These are phyloP conservation scores for Erpetoichthys calabaricus DNA, from an alignment of 2,797 vertebrate genomes.

Conservation along the genomic window DNA sequence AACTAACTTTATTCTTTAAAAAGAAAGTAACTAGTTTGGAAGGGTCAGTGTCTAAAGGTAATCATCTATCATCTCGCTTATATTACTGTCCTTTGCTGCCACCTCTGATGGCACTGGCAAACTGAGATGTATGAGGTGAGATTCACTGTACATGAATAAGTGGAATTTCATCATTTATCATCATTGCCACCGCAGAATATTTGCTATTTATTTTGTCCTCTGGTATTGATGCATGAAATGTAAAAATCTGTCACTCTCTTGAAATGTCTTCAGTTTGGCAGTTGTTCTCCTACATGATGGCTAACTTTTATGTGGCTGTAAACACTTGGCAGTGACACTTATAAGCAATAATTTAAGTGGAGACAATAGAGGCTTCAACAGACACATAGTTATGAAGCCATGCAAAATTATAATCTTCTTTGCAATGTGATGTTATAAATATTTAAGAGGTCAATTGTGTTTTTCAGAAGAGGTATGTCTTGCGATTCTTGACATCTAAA, in stretches of 20 bases:
- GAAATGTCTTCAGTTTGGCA: background rate
- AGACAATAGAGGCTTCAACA: too few relatives aligned
- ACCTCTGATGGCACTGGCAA: background rate
- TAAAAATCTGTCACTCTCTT: background rate
- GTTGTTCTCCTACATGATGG: background rate
- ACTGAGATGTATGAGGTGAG: slow-evolving; percentile 1
- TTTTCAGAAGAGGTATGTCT: too few relatives aligned
- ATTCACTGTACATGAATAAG: background rate
- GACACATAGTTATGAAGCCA: too few relatives aligned
- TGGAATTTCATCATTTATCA: background rate
- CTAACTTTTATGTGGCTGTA: background rate
- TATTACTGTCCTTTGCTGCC: slow-evolving; percentile 1
- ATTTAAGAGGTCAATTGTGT: too few relatives aligned
- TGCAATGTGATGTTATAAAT: too few relatives aligned
- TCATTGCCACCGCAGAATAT: background rate
- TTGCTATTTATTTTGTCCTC: background rate
- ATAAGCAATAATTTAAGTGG: background rate
- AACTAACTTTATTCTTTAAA: too few relatives aligned
- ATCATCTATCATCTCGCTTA: slow-evolving; percentile 1
- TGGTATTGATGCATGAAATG: background rate
- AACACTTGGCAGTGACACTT: background rate
- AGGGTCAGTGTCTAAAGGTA: background rate
- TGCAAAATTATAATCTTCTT: too few relatives aligned
- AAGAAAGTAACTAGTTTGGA: background rate
- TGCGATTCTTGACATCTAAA: too few relatives aligned